These are phyloP conservation scores for Germaria angustata DNA, from an alignment of 2,888 invertebrate genomes.

Conservation along the genomic window DNA sequence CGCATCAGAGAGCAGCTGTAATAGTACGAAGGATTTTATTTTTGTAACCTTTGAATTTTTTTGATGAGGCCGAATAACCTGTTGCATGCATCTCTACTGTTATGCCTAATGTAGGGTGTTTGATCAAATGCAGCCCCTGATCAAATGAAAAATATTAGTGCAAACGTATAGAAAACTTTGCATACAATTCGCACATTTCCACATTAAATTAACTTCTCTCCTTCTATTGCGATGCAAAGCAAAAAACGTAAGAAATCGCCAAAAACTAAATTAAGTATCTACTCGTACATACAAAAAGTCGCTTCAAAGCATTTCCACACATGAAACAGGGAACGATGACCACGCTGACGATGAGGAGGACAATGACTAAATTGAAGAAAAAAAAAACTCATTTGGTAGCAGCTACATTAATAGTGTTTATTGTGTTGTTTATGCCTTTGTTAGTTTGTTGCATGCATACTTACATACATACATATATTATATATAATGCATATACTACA, in stretches of 20 bases:
- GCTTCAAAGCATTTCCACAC: constrained; percentile 50
- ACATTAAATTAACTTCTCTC: constrained; percentile 59
- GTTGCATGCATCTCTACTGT: no score
- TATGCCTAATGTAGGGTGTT: constrained; percentile 10
- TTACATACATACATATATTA: no score
- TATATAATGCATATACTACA: not conserved
- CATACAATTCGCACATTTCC: constrained; percentile 50
- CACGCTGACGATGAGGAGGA: constrained; percentile 28
- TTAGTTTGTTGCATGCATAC: constrained; percentile 15
- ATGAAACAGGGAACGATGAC: constrained; percentile 35
- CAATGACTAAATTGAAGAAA: constrained; percentile 45
- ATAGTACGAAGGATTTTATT: no score
- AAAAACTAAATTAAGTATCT: constrained; percentile 27
- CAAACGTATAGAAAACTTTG: constrained; percentile 14
- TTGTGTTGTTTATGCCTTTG: constrained; percentile 62
- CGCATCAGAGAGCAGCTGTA: no score
- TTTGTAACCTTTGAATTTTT: no score
- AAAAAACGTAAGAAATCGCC: not conserved
- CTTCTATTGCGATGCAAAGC: not conserved
- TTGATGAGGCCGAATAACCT: no score
- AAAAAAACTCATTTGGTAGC: constrained; percentile 56
- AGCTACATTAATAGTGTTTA: constrained; percentile 58
- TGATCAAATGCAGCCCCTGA: not conserved
- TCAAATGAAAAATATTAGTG: constrained; percentile 11
- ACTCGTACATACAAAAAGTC: constrained; percentile 18